Percentiles rank a stretch among this genome's conserved stretches.
Conservation (phyloP, 2,113 vertebrate genomes). For the Oncorhynchus kisutch region DNA sequence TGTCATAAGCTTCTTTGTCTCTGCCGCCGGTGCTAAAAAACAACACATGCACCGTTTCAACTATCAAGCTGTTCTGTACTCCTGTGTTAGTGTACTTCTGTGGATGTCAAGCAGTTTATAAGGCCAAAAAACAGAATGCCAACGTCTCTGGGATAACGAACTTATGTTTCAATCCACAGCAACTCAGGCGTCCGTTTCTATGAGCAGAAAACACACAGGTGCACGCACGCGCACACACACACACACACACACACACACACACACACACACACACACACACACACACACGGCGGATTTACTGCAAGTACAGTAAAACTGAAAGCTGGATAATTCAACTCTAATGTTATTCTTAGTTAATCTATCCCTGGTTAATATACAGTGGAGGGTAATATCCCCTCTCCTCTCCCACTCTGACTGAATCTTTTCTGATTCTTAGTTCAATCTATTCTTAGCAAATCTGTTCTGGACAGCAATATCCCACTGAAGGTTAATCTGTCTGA, state of each 20-base stretch:
- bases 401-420: neutral
- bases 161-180: conserved; percentile 26
- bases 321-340: conserved; percentile 9
- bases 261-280: neutral
- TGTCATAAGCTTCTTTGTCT: conserved; percentile 48
- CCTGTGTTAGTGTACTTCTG: conserved; percentile 48
- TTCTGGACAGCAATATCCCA: conserved; percentile 28
- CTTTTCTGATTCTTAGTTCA: conserved; percentile 21
- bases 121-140: conserved; percentile 34
- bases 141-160: conserved; percentile 40
- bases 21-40: conserved; percentile 37
- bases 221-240: neutral
- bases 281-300: neutral
- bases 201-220: neutral
- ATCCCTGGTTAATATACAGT: conserved; percentile 29
- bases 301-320: conserved; percentile 14
- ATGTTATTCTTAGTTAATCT: conserved; percentile 28
- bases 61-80: conserved; percentile 46
- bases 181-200: neutral
- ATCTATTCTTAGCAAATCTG: conserved; percentile 34
- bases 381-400: conserved; percentile 15
- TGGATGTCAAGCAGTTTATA: conserved; percentile 45
- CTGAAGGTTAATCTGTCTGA: conserved; percentile 46
- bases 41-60: conserved; percentile 42
- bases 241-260: no score